These are phyloP conservation scores for Orius laevigatus DNA, from an alignment of 1,140 invertebrate genomes.

Conservation along the genomic window DNA sequence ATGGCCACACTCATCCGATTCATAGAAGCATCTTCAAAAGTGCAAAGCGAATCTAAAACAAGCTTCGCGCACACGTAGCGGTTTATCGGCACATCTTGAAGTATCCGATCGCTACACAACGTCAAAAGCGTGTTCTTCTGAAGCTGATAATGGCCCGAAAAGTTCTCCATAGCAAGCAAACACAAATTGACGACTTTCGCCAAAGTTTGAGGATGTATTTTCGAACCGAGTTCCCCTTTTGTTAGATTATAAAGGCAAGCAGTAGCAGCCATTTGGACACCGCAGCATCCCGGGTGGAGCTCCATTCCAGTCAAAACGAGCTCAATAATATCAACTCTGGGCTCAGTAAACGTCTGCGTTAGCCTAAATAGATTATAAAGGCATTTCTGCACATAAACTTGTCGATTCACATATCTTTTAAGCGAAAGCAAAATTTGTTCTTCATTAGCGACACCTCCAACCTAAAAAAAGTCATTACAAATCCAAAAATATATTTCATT, in stretches of 20 bases:
- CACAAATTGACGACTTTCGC: slow-evolving; percentile 50
- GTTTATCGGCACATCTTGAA: slow-evolving; percentile 61
- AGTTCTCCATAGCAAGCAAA: slow-evolving; percentile 53
- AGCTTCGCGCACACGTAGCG: slow-evolving; percentile 53
- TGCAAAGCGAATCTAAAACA: slow-evolving; percentile 58
- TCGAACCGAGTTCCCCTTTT: slow-evolving; percentile 43
- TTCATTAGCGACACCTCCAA: slow-evolving; percentile 44
- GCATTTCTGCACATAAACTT: slow-evolving; percentile 51
- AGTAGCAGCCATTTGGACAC: slow-evolving; percentile 64
- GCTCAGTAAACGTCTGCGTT: slow-evolving; percentile 38
- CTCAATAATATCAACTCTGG: slow-evolving; percentile 49
- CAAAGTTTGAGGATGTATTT: slow-evolving; percentile 49
- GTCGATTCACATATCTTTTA: slow-evolving; percentile 40
- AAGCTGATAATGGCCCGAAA: slow-evolving; percentile 50
- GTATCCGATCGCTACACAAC: slow-evolving; percentile 59
- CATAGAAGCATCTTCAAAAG: slow-evolving; percentile 56
- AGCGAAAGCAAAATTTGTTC: slow-evolving; percentile 46
- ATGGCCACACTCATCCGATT: slow-evolving; percentile 70
- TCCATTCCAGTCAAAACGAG: slow-evolving; percentile 54
- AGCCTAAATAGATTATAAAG: slow-evolving; percentile 54
- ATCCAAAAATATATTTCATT: slow-evolving; percentile 17
- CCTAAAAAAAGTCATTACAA: slow-evolving; percentile 28
- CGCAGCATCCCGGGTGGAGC: slow-evolving; percentile 42
- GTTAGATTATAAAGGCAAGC: slow-evolving; percentile 69
- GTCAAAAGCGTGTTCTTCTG: slow-evolving; percentile 66